phyloP scores from a whole-genome alignment of 2,888 invertebrate species.

The Epinotia bilunana region DNA sequence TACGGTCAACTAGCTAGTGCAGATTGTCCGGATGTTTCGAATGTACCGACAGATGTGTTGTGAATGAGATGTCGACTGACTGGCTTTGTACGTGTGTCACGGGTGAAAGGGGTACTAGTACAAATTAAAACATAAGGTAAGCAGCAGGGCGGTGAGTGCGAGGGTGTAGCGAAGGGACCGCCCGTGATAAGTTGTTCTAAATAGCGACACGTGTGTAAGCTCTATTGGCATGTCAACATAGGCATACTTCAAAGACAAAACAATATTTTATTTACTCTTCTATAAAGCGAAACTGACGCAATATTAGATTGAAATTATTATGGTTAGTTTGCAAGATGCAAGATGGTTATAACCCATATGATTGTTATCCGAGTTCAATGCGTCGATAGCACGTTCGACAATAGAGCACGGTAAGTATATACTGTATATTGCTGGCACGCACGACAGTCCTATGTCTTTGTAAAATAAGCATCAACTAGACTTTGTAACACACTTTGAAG shows the following conservation, averaged over 20 bases:
- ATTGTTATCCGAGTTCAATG: too few species aligned
- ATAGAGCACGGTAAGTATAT: not conserved
- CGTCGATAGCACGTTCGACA: not conserved
- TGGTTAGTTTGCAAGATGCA: not conserved
- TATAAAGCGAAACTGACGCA: too few species aligned
- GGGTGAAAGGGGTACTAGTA: slow-evolving; percentile 26
- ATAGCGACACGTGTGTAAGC: slow-evolving; percentile 11
- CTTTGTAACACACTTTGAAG: not conserved
- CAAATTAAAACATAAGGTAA: slow-evolving; percentile 39
- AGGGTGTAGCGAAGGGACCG: not conserved
- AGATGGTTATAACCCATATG: too few species aligned
- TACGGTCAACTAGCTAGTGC: slow-evolving; percentile 17
- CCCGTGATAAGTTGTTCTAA: slow-evolving; percentile 9
- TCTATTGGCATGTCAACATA: not conserved
- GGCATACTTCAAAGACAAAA: not conserved
- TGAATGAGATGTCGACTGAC: slow-evolving; percentile 31
- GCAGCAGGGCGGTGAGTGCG: not conserved
- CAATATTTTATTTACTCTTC: not conserved
- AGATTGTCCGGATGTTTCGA: slow-evolving; percentile 15
- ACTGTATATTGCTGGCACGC: not conserved
- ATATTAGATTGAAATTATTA: too few species aligned
- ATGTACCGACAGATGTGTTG: slow-evolving; percentile 31
- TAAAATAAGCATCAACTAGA: not conserved
- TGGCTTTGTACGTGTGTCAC: slow-evolving; percentile 29
- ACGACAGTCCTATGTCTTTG: not conserved